Evolutionary conservation across 2,113 vertebrate genomes (phyloP), one percentile per base, ranked within the genome.

Genomic region (Corythornis cristatus): DNA sequence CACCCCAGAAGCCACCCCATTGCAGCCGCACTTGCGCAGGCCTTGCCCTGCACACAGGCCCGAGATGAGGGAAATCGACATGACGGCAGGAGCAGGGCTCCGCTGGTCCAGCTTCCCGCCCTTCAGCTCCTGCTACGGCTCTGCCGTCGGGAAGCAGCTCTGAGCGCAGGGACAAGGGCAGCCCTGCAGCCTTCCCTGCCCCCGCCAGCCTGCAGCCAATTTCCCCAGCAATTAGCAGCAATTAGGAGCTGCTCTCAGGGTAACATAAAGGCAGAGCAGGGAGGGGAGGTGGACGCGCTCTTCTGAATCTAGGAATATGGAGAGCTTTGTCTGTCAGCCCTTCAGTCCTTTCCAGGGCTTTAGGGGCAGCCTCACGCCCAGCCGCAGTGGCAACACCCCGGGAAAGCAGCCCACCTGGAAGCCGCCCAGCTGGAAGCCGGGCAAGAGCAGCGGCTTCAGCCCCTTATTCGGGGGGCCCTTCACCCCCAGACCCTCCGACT

Each of bases 351-450:
- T 93, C 86, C 97, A 95, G 23, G 79, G 85, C 23, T 97, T 96
- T n/a, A 94, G 97, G 8, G 72, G 89, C 33, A 46, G 60, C 37
- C 64, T 88, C 6, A 26, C 54, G 1, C 81, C 26, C 0, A 58
- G 33, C 58, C 93, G 72, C 13, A 31, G 58, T 28, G 31, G 57
- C 7, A 61, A 93, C 9, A 2, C 40, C 2, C 18, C 88, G 12
- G 86, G 80, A 65, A 97, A 96, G 73, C 97, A 97, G 37, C 95
- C 94, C 3, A 88, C 79, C 96, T 98, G 98, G 98, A 98, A 94
- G 29, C 95, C 94, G 96, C 95, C 94, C 3, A 88, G 80, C 96
- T 98, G 98, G 98, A 98, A 94, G 29, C 95, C 94, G 96, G 97
- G 87, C 93, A 98, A 96, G 96, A 96, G 58, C 66, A 31, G 93